phyloP scores from a whole-genome alignment of 1,140 invertebrate genomes.

The Panonychus citri region DNA sequence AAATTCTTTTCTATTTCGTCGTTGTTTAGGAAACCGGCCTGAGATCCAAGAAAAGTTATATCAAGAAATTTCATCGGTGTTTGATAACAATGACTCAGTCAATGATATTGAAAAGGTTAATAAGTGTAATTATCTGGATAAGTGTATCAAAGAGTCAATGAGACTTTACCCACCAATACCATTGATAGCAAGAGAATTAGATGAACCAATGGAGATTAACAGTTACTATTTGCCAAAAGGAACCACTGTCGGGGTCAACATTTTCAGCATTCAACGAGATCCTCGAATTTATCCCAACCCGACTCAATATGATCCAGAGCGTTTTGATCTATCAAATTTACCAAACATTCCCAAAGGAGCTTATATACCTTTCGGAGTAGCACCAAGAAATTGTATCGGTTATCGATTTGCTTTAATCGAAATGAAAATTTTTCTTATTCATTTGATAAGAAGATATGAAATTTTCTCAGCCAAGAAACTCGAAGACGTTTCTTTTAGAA shows the following conservation, averaged over 20 bases:
- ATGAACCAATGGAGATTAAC: constrained; percentile 9
- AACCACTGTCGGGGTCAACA: constrained; percentile 23
- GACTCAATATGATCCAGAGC: constrained; percentile 45
- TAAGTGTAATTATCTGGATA: background rate
- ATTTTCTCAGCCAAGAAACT: background rate
- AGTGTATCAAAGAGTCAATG: constrained; percentile 32
- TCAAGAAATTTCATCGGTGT: background rate
- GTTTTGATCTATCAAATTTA: constrained; percentile 30
- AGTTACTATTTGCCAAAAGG: constrained; percentile 20
- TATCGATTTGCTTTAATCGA: constrained; percentile 24
- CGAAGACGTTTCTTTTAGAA: background rate
- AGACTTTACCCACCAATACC: constrained; percentile 37
- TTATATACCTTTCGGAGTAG: constrained; percentile 24
- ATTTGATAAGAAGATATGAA: background rate
- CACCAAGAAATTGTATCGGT: constrained; percentile 24
- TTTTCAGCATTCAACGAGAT: constrained; percentile 36
- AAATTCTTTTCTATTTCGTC: background rate
- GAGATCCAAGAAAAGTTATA: background rate
- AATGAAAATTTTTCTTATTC: background rate
- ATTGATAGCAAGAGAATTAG: constrained; percentile 20
- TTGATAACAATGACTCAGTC: background rate
- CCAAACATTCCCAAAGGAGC: too few relatives aligned
- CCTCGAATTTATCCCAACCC: constrained; percentile 40
- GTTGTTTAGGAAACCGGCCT: constrained; percentile 9
- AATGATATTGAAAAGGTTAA: background rate